Evolutionary conservation across 2,113 vertebrate genomes (phyloP).

Genomic region (Sitta europaea): DNA sequence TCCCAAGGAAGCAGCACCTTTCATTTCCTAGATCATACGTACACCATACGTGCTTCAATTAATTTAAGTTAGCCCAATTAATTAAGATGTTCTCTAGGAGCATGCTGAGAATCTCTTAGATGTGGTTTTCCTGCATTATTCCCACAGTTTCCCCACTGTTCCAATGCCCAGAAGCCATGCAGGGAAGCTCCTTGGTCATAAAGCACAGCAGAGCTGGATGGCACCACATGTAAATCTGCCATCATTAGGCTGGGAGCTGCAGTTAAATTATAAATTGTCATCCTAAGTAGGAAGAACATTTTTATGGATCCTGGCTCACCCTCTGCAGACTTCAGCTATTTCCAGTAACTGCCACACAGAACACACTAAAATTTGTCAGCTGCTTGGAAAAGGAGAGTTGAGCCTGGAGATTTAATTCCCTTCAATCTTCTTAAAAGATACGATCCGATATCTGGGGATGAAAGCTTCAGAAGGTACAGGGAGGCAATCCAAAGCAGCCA

Average conservation of each 20-base stretch:
- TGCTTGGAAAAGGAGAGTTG: neutral
- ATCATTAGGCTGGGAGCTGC: neutral
- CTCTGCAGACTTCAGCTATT: constrained; percentile 29
- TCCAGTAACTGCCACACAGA: constrained; percentile 17
- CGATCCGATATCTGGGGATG: neutral
- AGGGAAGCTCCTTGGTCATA: neutral
- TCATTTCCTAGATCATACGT: neutral
- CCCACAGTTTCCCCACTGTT: neutral
- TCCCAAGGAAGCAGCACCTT: neutral
- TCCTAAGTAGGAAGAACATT: constrained; percentile 25
- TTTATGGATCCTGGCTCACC: constrained; percentile 1
- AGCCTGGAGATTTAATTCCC: constrained; percentile 11
- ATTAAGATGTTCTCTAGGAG: rapidly evolving
- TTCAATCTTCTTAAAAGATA: constrained; percentile 21
- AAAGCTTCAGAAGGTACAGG: neutral
- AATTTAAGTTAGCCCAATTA: neutral
- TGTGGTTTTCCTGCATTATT: neutral
- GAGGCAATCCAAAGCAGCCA: neutral
- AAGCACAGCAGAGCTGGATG: neutral
- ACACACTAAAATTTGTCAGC: neutral
- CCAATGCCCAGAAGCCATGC: neutral
- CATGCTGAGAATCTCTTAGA: neutral
- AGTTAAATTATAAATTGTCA: constrained; percentile 19
- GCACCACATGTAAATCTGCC: neutral
- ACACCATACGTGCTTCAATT: neutral